Evolutionary conservation across 2,888 invertebrate genomes (phyloP).

Genomic region (Anoncus sp.): DNA sequence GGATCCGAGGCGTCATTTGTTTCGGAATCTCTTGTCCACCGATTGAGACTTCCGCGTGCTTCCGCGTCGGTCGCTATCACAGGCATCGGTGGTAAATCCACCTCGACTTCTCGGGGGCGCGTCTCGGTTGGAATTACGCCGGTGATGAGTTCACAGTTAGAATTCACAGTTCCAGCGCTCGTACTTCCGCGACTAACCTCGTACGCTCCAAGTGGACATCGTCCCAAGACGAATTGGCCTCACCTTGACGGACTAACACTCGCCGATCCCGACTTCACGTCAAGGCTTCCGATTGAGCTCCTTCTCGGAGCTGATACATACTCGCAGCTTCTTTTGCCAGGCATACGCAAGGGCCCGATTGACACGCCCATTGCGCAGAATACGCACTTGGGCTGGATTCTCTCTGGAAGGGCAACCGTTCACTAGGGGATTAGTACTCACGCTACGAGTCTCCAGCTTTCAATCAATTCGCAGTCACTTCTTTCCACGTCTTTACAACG

Average conservation of each 20-base stretch:
- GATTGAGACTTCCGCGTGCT: not conserved
- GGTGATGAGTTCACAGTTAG: constrained; percentile 7
- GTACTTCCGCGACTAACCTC: constrained; percentile 25
- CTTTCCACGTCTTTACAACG: constrained; percentile 15
- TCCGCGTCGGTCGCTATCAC: not conserved
- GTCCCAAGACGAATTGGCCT: too few species aligned
- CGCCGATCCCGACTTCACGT: constrained; percentile 30
- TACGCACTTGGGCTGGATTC: constrained; percentile 45
- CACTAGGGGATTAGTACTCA: too few species aligned
- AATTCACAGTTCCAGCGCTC: not conserved
- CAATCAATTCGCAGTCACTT: not conserved
- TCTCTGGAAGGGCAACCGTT: constrained; percentile 14
- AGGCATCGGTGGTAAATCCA: not conserved
- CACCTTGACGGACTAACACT: constrained; percentile 27
- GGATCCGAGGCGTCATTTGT: not conserved
- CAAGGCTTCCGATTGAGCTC: constrained; percentile 23
- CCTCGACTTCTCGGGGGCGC: not conserved
- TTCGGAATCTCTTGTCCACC: not conserved
- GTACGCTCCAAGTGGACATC: not conserved
- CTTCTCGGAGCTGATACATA: constrained; percentile 34
- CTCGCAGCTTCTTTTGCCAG: constrained; percentile 3
- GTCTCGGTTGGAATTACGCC: not conserved
- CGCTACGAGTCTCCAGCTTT: too few species aligned
- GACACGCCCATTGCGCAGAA: constrained; percentile 29
- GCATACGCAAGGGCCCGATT: not conserved